Evolutionary conservation across 2,888 invertebrate species (phyloP).

Genomic region (Lasioglossum figueresi): DNA sequence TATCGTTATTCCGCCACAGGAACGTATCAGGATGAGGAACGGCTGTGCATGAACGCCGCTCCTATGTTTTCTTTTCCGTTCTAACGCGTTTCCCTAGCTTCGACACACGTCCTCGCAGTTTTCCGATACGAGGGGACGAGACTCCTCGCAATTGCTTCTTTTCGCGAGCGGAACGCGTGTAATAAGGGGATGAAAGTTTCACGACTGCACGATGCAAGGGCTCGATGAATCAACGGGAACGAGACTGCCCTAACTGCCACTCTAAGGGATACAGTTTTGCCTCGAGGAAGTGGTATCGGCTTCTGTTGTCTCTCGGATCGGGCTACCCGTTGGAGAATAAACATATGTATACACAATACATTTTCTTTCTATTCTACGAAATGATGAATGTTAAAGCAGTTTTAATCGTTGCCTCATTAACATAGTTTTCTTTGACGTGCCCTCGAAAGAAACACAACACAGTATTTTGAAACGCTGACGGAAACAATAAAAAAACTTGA

Average conservation of each 20-base stretch:
- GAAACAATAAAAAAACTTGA: neutral
- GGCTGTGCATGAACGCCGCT: conserved; percentile 15
- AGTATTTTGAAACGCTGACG: neutral
- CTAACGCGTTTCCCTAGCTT: conserved; percentile 32
- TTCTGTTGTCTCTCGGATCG: too few relatives aligned
- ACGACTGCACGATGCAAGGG: neutral
- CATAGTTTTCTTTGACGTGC: too few relatives aligned
- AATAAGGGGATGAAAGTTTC: conserved; percentile 5
- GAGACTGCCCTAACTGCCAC: neutral
- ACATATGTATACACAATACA: too few relatives aligned
- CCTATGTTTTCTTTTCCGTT: conserved; percentile 38
- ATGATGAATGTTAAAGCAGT: too few relatives aligned
- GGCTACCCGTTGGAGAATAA: too few relatives aligned
- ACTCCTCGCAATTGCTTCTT: conserved; percentile 23
- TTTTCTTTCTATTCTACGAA: too few relatives aligned
- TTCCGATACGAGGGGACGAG: conserved; percentile 23
- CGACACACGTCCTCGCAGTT: conserved; percentile 29
- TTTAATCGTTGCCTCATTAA: too few relatives aligned
- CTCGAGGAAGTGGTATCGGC: neutral
- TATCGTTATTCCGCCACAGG: conserved; percentile 76
- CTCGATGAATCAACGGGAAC: neutral
- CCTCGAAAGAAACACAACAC: too few relatives aligned
- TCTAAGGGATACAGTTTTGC: neutral
- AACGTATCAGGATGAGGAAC: conserved; percentile 44
- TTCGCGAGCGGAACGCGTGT: neutral